phyloP scores from a whole-genome alignment of 1,140 invertebrate species.

The Argopecten irradians region DNA sequence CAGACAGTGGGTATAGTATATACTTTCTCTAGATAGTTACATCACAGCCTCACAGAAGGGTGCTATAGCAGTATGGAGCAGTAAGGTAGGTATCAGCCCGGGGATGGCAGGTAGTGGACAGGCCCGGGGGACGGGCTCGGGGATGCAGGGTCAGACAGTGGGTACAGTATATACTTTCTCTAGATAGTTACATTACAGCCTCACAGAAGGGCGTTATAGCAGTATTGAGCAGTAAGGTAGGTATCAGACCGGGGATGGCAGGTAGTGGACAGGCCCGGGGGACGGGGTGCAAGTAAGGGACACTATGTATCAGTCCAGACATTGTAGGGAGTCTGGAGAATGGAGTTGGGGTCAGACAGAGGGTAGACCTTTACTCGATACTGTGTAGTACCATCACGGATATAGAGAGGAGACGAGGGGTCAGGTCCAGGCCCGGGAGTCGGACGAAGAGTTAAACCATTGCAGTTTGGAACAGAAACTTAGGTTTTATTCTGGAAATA shows the following conservation, averaged over 20 bases:
- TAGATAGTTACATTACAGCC: slow-evolving; percentile 72
- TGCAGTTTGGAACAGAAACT: slow-evolving; percentile 72
- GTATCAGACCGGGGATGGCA: neutral
- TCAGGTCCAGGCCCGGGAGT: too few relatives aligned
- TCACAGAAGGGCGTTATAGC: slow-evolving; percentile 75
- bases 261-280: too few relatives aligned
- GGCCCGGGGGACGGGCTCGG: too few relatives aligned
- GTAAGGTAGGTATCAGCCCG: slow-evolving; percentile 60
- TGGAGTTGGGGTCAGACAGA: too few relatives aligned
- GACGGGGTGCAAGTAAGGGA: too few relatives aligned
- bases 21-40: slow-evolving; percentile 69
- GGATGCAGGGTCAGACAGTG: too few relatives aligned
- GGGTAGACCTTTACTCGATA: slow-evolving; percentile 67
- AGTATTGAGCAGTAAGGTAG: slow-evolving; percentile 73
- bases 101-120: too few relatives aligned
- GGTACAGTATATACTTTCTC: slow-evolving; percentile 66
- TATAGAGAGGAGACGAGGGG: slow-evolving; percentile 76
- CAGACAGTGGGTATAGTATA: slow-evolving; percentile 72
- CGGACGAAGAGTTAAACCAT: too few relatives aligned
- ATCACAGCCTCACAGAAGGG: slow-evolving; percentile 75
- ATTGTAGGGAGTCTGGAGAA: too few relatives aligned
- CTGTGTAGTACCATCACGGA: slow-evolving; percentile 72
- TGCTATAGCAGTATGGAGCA: slow-evolving; percentile 72
- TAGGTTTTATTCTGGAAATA: slow-evolving; percentile 41
- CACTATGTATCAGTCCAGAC: too few relatives aligned